phyloP scores from a whole-genome alignment of 2,797 vertebrate genomes.

The Echiichthys vipera region DNA sequence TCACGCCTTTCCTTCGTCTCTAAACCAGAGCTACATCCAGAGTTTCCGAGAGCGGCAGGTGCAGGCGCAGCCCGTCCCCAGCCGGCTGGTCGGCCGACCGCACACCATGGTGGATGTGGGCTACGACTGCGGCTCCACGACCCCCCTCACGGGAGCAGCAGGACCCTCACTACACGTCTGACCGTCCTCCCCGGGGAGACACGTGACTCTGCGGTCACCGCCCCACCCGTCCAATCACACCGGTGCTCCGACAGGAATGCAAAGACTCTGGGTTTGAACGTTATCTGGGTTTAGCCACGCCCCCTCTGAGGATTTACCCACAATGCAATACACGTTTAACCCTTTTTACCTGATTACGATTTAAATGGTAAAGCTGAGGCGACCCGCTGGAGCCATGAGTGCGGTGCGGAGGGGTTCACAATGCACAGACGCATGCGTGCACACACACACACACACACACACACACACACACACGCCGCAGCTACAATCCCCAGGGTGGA shows the following conservation, averaged over 20 bases:
- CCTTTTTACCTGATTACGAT: constrained; percentile 27
- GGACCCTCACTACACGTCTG: constrained; percentile 89
- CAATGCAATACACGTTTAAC: constrained; percentile 38
- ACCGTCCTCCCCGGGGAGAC: constrained; percentile 26
- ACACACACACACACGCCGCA: constrained; percentile 40
- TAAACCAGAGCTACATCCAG: constrained; percentile 96
- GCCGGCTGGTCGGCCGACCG: constrained; percentile 85
- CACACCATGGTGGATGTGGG: constrained; percentile 90
- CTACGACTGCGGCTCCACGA: constrained; percentile 91
- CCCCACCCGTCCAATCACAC: background rate
- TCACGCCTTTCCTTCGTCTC: background rate
- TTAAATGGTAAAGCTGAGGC: background rate
- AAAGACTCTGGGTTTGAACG: constrained; percentile 29
- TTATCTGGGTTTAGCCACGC: constrained; percentile 38
- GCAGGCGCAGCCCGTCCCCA: constrained; percentile 83
- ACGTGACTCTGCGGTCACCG: constrained; percentile 6
- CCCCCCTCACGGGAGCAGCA: constrained; percentile 89
- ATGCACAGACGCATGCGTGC: constrained; percentile 62
- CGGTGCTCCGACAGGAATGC: constrained; percentile 25
- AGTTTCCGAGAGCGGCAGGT: constrained; percentile 96
- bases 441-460: constrained; percentile 54
- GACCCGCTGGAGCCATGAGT: constrained; percentile 12
- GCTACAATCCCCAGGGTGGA: constrained; percentile 16
- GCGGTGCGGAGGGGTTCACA: constrained; percentile 35
- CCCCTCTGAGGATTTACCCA: constrained; percentile 33